These are phyloP conservation scores for Hermaeophaga mercurialis DNA, from an alignment of 2,888 invertebrate species.

Conservation along the genomic window DNA sequence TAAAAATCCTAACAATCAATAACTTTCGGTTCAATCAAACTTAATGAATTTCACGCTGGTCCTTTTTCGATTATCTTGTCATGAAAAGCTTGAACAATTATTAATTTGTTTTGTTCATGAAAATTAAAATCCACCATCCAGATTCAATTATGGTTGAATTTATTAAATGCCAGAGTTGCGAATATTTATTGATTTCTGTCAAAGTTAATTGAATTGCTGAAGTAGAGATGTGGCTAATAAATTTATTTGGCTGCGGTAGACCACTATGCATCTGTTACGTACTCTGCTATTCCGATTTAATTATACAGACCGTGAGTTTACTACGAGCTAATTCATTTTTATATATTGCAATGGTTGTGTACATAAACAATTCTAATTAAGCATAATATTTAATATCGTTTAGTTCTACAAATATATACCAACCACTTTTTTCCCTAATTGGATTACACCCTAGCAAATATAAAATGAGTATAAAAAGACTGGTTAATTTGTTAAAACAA, in stretches of 20 bases:
- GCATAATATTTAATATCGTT: too few species aligned
- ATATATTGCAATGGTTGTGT: neutral
- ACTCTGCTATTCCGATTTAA: constrained; percentile 5
- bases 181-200: constrained; percentile 29
- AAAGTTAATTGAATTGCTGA: constrained; percentile 31
- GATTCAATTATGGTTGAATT: constrained; percentile 30
- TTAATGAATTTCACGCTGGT: constrained; percentile 20
- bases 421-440: too few species aligned
- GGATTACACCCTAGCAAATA: too few species aligned
- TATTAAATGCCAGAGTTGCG: constrained; percentile 25
- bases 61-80: constrained; percentile 27
- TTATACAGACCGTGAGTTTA: neutral
- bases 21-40: constrained; percentile 25
- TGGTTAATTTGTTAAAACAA: too few species aligned
- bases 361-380: too few species aligned
- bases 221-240: constrained; percentile 27
- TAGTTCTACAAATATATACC: too few species aligned
- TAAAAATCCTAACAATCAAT: constrained; percentile 2
- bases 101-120: constrained; percentile 29
- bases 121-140: constrained; percentile 27
- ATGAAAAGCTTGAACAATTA: constrained; percentile 25
- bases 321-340: neutral
- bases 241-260: constrained; percentile 14
- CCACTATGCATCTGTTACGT: constrained; percentile 6
- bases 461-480: too few species aligned